These are phyloP conservation scores for Chromoteleia sp. DNA, from an alignment of 2,888 invertebrate species.

Conservation along the genomic window DNA sequence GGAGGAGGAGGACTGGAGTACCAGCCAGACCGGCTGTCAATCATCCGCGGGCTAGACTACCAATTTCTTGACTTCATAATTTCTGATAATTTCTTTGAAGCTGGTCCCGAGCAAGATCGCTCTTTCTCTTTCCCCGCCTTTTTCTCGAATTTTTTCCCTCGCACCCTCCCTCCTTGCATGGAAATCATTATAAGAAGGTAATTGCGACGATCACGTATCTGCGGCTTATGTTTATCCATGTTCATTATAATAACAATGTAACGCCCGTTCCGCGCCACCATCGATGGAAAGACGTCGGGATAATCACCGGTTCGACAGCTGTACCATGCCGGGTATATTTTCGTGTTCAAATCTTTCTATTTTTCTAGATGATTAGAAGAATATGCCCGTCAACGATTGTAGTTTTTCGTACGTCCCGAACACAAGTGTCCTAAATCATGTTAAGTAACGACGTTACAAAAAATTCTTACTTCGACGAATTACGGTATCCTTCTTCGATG, in stretches of 20 bases:
- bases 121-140: conserved; percentile 70
- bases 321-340: conserved; percentile 48
- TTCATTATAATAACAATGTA: conserved; percentile 85
- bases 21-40: conserved; percentile 82
- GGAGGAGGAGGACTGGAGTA: conserved; percentile 65
- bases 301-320: conserved; percentile 78
- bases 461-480: background rate
- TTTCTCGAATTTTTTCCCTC: conserved; percentile 61
- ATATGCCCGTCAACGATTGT: background rate
- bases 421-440: background rate
- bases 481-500: background rate
- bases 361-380: conserved; percentile 4
- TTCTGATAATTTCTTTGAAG: conserved; percentile 83
- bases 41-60: conserved; percentile 84
- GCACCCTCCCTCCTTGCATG: conserved; percentile 69
- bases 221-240: conserved; percentile 83
- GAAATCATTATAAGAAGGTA: conserved; percentile 83
- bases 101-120: conserved; percentile 76
- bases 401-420: background rate
- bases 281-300: conserved; percentile 71
- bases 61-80: conserved; percentile 84
- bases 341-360: conserved; percentile 28
- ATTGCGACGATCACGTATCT: conserved; percentile 83
- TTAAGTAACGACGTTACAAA: background rate
- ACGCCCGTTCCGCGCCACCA: conserved; percentile 73